phyloP scores from a whole-genome alignment of 1,140 invertebrate genomes.

The Cydia amplana region DNA sequence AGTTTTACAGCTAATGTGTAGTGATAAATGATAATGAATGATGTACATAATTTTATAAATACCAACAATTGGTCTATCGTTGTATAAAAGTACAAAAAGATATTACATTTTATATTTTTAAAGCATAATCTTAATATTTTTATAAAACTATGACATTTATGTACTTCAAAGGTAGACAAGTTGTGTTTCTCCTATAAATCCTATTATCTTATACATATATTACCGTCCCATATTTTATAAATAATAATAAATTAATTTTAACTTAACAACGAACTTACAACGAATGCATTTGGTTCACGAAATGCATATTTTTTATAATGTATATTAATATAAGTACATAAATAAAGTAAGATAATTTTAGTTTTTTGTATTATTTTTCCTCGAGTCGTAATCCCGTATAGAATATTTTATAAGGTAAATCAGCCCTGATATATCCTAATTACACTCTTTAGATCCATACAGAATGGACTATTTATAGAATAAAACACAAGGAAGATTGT shows the following conservation, averaged over 20 bases:
- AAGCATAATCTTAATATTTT: no score
- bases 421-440: no score
- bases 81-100: conserved; percentile 22
- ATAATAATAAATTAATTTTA: conserved; percentile 16
- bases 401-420: no score
- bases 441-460: no score
- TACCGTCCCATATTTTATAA: not conserved
- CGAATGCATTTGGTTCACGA: conserved; percentile 17
- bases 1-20: not conserved
- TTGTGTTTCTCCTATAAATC: not conserved
- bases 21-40: conserved; percentile 3
- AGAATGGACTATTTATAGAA: no score
- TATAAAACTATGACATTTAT: not conserved
- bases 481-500: no score
- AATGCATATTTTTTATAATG: conserved; percentile 24
- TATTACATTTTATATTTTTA: no score
- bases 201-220: no score
- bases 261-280: conserved; percentile 26
- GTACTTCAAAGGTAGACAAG: not conserved
- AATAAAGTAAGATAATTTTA: conserved; percentile 31
- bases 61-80: conserved; percentile 9
- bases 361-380: not conserved
- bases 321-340: not conserved
- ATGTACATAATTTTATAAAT: conserved; percentile 30
- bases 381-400: no score